Percentiles rank a stretch among this genome's conserved stretches.
These are phyloP conservation scores for Anarrhichthys ocellatus DNA, from an alignment of 2,113 vertebrate genomes.

Conservation along the genomic window DNA sequence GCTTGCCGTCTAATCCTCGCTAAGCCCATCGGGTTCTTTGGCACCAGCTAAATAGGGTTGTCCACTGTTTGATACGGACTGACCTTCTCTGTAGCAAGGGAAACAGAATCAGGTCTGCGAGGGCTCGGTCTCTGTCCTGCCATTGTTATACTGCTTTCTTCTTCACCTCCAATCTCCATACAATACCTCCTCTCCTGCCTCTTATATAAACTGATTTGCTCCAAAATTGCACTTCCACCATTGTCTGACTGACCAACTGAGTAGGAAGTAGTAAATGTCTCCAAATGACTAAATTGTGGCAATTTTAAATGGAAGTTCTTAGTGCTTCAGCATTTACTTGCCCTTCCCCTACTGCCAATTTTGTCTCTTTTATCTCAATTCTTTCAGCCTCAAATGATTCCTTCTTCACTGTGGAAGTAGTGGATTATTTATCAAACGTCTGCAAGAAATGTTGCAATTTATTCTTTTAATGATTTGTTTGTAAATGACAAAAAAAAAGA, in stretches of 20 bases:
- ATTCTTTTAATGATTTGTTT: not conserved
- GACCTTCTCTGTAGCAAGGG: conserved; percentile 40
- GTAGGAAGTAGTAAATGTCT: not conserved
- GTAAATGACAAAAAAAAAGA: not conserved
- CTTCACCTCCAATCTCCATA: conserved; percentile 3
- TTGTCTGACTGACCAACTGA: not conserved
- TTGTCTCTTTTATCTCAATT: conserved; percentile 3
- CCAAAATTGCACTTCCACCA: conserved; percentile 3
- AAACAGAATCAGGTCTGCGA: conserved; percentile 47
- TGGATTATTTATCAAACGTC: not conserved
- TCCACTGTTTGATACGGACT: conserved; percentile 44
- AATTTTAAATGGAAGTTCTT: conserved; percentile 8
- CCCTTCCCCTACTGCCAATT: not conserved
- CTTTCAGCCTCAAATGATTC: not conserved
- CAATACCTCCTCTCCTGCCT: not conserved
- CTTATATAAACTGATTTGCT: conserved; percentile 19
- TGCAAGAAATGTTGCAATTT: not conserved
- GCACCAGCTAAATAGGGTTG: conserved; percentile 46
- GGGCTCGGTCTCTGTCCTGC: conserved; percentile 3
- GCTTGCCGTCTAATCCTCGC: conserved; percentile 43
- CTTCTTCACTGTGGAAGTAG: not conserved
- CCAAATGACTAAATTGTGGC: conserved; percentile 12
- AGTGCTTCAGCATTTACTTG: not conserved
- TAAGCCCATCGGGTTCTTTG: conserved; percentile 47
- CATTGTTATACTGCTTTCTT: not conserved